Base-by-base conservation (phyloP, 2,888 invertebrate species). In the Drosophila mimetica region DNA sequence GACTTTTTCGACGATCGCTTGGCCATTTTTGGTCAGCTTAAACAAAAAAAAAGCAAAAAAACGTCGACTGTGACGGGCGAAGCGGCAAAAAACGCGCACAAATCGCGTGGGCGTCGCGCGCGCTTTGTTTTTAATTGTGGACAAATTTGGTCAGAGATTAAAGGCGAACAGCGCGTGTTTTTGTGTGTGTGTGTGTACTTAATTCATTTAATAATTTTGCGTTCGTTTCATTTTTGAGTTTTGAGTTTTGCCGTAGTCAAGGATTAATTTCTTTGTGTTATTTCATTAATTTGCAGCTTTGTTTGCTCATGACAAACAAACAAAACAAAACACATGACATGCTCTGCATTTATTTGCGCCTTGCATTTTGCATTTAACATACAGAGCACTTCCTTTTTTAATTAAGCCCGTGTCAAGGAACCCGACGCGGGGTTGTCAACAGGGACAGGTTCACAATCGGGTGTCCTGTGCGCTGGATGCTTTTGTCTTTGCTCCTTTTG, bases 141-240 rank as follows among this genome's bases (percentile, higher is more conserved):
- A 81, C 83, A 85, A 83, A 87, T 83, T 87, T 87, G 88, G 86
- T 72, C 72, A 87, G 48, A 67, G 72, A 60, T 60, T 61, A 71
- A 44, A 71, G 46, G 42, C 50, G 47, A 41, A 7, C 14, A 44
- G 44, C 28, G 34, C 20, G 16, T 47, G 34, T 32, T 37, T 20
- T 42, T 30, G 28, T 58, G 50, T 28, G 30, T 30, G 28, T 58
- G 50, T 28, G 30, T 32, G 46, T 41, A 57, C 30, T 76, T 67
- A 77, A 79, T 79, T 79, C 71, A 74, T 79, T 79, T 63, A 60
- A 65, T 74, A 71, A 79, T 67, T 64, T 72, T 66, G 60, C 66
- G 53, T 67, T 58, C 28, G 39, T 34, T 42, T 30, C 11, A 39
- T 46, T 9, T 25, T 25, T 42, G 13, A 32, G 14, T 16, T 16